Conservation (phyloP, 2,888 invertebrate species). For the Dolichomitus sp. region DNA sequence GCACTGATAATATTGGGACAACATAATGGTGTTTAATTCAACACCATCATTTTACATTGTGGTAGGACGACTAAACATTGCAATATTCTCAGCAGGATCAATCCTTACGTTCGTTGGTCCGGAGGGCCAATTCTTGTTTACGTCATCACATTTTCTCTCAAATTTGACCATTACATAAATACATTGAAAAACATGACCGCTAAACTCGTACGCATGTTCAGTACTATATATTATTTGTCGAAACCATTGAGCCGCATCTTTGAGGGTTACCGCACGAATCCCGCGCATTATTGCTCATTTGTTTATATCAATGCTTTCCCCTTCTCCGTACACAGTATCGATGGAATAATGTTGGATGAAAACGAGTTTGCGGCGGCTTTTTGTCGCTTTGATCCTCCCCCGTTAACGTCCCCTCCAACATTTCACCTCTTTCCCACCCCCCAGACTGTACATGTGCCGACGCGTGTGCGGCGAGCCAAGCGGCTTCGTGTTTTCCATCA, state of each 20-base stretch:
- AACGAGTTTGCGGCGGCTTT: constrained; percentile 68
- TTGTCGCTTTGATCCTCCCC: constrained; percentile 77
- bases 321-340: constrained; percentile 4
- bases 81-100: neutral
- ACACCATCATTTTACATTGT: neutral
- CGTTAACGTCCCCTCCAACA: constrained; percentile 5
- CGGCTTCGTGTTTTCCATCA: constrained; percentile 84
- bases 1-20: too few relatives aligned
- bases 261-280: constrained; percentile 59
- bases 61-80: neutral
- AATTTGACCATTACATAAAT: neutral
- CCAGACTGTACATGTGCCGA: constrained; percentile 57
- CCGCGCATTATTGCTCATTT: constrained; percentile 64
- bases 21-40: neutral
- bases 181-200: neutral
- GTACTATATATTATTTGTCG: constrained; percentile 40
- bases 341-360: constrained; percentile 50
- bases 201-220: constrained; percentile 2
- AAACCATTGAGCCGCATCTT: constrained; percentile 57
- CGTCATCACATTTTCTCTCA: neutral
- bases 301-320: constrained; percentile 56
- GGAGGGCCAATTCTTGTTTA: neutral
- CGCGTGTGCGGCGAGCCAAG: constrained; percentile 70
- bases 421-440: constrained; percentile 2
- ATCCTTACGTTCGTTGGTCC: neutral